Base-by-base conservation (phyloP, 64 coral and sea anemone genomes). In the Montipora sp. region DNA sequence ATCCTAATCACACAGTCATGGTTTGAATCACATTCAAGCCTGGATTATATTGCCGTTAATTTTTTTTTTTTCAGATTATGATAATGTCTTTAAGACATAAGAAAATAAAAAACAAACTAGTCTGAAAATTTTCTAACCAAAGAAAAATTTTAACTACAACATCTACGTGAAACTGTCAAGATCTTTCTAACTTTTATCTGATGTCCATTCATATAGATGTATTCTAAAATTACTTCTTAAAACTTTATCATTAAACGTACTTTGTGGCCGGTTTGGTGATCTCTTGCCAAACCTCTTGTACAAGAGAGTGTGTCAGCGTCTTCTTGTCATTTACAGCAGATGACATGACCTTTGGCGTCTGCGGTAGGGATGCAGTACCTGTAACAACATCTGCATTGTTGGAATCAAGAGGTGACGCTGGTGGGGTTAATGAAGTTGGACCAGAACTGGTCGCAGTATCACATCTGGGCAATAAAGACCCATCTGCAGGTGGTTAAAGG, bases 221-320 rank as follows among this genome's bases (percentile, higher is more conserved):
- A 36, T 36, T 36, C 36, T 36, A 36, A 36, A 36, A 36, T 36
- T 36, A 36, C 36, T 36, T 36, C 36, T 3, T 9, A 59, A 59
- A 7, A 59, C 7, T 68, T 58, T 68, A 77, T 11, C 57, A 1
- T 27, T 68, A 58, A 43, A 20, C 59, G 55, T 87, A 97, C 95
- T 86, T 94, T 63, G 77, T 16, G 68, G 92, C 46, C 46, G 94
- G 94, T 69, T 99, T 99, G 16, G 95, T 90, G 22, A 99, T 96
- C 43, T 96, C 98, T 68, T 94, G 87, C 98, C 98, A 99, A 50
- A 95, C 94, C 49, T 99, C 94, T 83, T 96, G 95, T 18, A 99
- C 89, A 53, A 99, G 81, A 22, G 95, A 88, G 19, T 94, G 94
- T 1, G 98, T 95, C 79, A 99, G 77, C 47, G 93, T 94, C 85